Evolutionary conservation across 2,888 invertebrate species (phyloP).

Genomic region (Tanytarsus gracilentus): DNA sequence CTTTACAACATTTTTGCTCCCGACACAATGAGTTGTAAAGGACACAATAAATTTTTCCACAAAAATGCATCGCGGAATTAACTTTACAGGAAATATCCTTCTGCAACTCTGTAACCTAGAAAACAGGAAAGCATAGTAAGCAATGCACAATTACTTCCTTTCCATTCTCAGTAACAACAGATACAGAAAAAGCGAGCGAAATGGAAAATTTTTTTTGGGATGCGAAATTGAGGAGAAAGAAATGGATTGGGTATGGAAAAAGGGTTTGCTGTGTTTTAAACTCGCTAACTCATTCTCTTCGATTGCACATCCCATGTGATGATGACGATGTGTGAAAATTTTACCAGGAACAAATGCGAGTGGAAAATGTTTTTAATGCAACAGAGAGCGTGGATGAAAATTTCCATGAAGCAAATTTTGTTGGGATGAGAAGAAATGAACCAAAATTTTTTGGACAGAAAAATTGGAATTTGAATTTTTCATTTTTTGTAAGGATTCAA

Average conservation of each 20-base stretch:
- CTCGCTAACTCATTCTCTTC: neutral
- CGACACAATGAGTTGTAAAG: too few relatives aligned
- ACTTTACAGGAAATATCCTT: slow-evolving; percentile 23
- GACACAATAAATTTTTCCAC: too few relatives aligned
- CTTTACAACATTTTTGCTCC: too few relatives aligned
- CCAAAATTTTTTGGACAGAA: too few relatives aligned
- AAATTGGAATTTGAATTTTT: too few relatives aligned
- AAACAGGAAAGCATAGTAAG: slow-evolving; percentile 24
- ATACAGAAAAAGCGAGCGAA: neutral
- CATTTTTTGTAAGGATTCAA: too few relatives aligned
- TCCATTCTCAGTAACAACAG: neutral
- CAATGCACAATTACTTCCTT: neutral
- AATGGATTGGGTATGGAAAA: neutral
- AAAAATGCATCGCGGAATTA: neutral
- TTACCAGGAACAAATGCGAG: slow-evolving; percentile 1
- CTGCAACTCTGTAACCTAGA: slow-evolving; percentile 28
- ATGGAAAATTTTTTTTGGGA: neutral
- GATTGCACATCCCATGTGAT: neutral
- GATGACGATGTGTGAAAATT: slow-evolving; percentile 9
- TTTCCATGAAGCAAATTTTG: too few relatives aligned
- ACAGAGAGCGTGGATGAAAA: too few relatives aligned
- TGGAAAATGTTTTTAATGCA: neutral
- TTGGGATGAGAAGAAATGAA: too few relatives aligned
- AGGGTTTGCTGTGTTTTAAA: neutral
- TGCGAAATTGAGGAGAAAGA: neutral